phyloP scores from a whole-genome alignment of 1,140 invertebrate species.

The Colletes gigas region DNA sequence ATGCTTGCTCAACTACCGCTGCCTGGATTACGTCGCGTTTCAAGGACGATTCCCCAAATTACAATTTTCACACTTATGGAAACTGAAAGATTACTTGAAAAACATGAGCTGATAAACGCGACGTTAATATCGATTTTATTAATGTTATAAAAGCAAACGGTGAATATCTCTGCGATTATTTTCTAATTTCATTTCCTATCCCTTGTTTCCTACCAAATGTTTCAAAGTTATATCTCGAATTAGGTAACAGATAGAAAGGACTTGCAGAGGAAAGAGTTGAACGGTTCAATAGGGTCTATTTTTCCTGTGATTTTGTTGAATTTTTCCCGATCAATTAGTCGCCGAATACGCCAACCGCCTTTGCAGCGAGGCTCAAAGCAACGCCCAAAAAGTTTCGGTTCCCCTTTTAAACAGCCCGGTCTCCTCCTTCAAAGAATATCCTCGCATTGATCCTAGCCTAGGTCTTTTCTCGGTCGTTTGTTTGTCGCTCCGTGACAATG shows the following conservation, averaged over 20 bases:
- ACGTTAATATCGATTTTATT: too few relatives aligned
- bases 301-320: neutral
- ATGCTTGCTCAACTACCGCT: neutral
- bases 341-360: neutral
- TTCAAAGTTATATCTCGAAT: too few relatives aligned
- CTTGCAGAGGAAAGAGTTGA: too few relatives aligned
- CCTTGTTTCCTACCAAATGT: too few relatives aligned
- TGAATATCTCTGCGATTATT: too few relatives aligned
- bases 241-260: too few relatives aligned
- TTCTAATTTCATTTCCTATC: too few relatives aligned
- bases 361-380: neutral
- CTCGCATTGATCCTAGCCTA: conserved; percentile 37
- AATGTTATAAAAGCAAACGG: too few relatives aligned
- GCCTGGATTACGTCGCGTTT: neutral
- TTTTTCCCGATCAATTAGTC: conserved; percentile 35
- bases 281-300: too few relatives aligned
- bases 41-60: conserved; percentile 22
- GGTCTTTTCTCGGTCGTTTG: conserved; percentile 61
- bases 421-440: conserved; percentile 13
- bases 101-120: too few relatives aligned
- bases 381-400: conserved; percentile 9
- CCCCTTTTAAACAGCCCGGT: conserved; percentile 1
- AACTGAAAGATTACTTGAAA: too few relatives aligned
- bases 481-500: conserved; percentile 63
- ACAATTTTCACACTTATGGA: neutral